Base-by-base conservation (phyloP, 2,797 vertebrate species). In the Sebastes oblongus region DNA sequence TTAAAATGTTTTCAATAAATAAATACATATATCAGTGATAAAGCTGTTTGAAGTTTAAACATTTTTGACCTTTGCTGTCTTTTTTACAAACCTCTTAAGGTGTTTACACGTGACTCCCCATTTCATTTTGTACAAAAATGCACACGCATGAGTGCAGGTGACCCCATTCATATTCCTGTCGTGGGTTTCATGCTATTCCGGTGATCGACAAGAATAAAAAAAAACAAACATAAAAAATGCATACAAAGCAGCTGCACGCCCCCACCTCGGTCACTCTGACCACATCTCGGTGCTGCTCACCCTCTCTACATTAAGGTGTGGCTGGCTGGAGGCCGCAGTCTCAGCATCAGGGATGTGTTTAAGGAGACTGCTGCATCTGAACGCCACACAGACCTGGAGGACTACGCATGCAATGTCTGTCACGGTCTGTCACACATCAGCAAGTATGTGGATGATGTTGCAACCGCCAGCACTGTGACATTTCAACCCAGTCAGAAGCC, bases 1-100 rank as follows among this genome's bases (percentile, higher is more conserved):
- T 39, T 0, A 39, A 39, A 5, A 36, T 42, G 39, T 42, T 42
- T 42, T 39, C 0, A 42, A 0, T 16, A 42, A 14, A 0, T 16
- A 42, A 42, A 42, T 16, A 16, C 0, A 42, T 42, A 42, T 1
- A n/a, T 62, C 30, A 30, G 9, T 32, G 58, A 10, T 29, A 62
- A 2, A 34, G 59, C 29, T 32, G 39, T 62, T 32, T 34, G 3
- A 34, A 36, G 46, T 62, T 62, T 25, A 6, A 16, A 39, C 3
- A 39, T 64, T 36, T 39, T 36, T 54, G 6, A n/a, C 11, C 12
- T 68, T 16, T 30, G 18, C 10, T n/a, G 24, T 52, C 10, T n/a
- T 13, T 58, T 58, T 1, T 60, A 60, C 25, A 52, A 67, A 68
- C 27, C 18, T 30, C 29, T 14, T 8, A 68, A 20, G 25, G 39